phyloP scores from a whole-genome alignment of 2,888 invertebrate species.

The Branchipolynoe longqiensis region DNA sequence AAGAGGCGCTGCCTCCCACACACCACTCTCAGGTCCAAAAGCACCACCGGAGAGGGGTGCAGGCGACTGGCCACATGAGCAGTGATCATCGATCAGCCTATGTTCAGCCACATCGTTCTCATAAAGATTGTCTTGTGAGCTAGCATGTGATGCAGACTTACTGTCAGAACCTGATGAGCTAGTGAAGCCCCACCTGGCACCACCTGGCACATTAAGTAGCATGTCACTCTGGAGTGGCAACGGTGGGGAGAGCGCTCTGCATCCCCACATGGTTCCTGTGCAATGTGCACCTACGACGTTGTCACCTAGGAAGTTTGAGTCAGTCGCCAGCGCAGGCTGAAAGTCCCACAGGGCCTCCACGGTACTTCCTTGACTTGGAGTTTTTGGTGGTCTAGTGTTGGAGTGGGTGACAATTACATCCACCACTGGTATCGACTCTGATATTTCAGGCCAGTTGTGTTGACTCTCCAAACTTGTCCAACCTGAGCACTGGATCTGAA shows the following conservation, averaged over 20 bases:
- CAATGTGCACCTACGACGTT: neutral
- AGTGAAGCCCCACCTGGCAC: neutral
- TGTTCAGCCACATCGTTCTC: neutral
- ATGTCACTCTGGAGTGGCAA: neutral
- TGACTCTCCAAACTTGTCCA: slow-evolving; percentile 12
- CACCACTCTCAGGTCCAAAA: slow-evolving; percentile 37
- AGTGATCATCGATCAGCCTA: neutral
- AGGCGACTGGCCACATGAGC: neutral
- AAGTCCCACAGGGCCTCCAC: slow-evolving; percentile 31
- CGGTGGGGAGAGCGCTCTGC: neutral
- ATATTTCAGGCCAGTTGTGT: neutral
- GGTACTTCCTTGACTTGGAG: neutral
- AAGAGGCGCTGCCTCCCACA: slow-evolving; percentile 18
- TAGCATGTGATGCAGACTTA: slow-evolving; percentile 13
- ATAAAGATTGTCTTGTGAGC: slow-evolving; percentile 20
- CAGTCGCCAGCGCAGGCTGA: neutral
- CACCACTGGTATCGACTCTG: neutral
- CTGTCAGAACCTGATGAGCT: slow-evolving; percentile 25
- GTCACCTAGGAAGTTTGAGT: no score
- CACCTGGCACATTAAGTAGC: neutral
- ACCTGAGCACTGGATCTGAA: neutral
- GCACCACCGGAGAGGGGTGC: slow-evolving; percentile 7
- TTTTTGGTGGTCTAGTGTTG: neutral
- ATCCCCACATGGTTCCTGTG: slow-evolving; percentile 3
- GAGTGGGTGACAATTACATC: neutral